These are phyloP conservation scores for Caenorhabditis sp. DNA, from an alignment of 2,888 invertebrate genomes.

Conservation along the genomic window DNA sequence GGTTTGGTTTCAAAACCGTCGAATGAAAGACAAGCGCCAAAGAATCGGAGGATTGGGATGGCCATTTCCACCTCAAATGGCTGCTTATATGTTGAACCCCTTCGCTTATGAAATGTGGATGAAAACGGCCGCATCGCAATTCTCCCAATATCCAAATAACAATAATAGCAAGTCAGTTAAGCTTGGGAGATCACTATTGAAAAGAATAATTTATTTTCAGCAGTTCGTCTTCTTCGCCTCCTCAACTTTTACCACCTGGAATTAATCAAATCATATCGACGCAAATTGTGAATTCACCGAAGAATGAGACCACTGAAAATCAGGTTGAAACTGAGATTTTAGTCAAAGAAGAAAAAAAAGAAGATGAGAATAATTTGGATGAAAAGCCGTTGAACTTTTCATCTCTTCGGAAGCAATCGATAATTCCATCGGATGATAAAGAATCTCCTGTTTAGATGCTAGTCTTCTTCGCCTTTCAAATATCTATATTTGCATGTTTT, in stretches of 20 bases:
- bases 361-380: slow-evolving; percentile 15
- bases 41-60: slow-evolving; percentile 81
- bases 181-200: not conserved
- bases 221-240: not conserved
- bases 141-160: slow-evolving; percentile 5
- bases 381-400: slow-evolving; percentile 25
- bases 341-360: slow-evolving; percentile 12
- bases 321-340: slow-evolving; percentile 15
- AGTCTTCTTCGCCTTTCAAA: slow-evolving; percentile 8
- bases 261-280: slow-evolving; percentile 10
- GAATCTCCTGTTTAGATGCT: not conserved
- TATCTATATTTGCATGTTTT: slow-evolving; percentile 10
- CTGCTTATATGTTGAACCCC: slow-evolving; percentile 85
- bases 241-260: slow-evolving; percentile 10
- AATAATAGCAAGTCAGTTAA: slow-evolving; percentile 13
- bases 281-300: slow-evolving; percentile 10
- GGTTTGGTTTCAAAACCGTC: slow-evolving; percentile 94
- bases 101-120: slow-evolving; percentile 77
- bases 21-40: slow-evolving; percentile 97
- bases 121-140: slow-evolving; percentile 75
- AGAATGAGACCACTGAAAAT: slow-evolving; percentile 2
- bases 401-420: slow-evolving; percentile 7
- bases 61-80: slow-evolving; percentile 89
- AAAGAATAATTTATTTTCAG: too few species aligned
- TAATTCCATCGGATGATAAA: slow-evolving; percentile 13